Conservation (phyloP, 2,888 invertebrate genomes). For the Merodon equestris region DNA sequence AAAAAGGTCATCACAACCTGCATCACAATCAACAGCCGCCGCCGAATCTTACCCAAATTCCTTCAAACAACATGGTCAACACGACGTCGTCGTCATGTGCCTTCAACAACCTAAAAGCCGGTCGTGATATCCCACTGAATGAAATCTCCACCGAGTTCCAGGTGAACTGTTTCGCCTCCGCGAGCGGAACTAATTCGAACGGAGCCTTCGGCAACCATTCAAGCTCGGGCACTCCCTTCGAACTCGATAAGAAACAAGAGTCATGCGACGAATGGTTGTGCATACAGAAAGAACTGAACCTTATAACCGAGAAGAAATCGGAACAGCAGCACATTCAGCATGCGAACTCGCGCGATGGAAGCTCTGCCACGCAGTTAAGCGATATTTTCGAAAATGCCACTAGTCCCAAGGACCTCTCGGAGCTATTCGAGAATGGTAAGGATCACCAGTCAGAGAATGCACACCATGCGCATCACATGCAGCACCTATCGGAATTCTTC, state of each 20-base stretch:
- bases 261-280: slow-evolving; percentile 85
- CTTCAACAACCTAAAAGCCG: slow-evolving; percentile 52
- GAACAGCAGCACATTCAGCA: slow-evolving; percentile 70
- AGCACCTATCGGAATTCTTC: slow-evolving; percentile 76
- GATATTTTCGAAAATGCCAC: slow-evolving; percentile 78
- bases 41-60: slow-evolving; percentile 17
- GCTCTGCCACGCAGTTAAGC: slow-evolving; percentile 71
- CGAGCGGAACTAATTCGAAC: slow-evolving; percentile 20
- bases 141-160: slow-evolving; percentile 54
- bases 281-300: slow-evolving; percentile 83
- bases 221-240: slow-evolving; percentile 48
- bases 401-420: slow-evolving; percentile 73
- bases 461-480: slow-evolving; percentile 69
- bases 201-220: slow-evolving; percentile 48
- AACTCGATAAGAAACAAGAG: slow-evolving; percentile 70
- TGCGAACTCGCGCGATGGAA: slow-evolving; percentile 36
- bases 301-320: slow-evolving; percentile 74
- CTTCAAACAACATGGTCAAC: slow-evolving; percentile 23
- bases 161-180: slow-evolving; percentile 51
- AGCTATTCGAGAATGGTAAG: slow-evolving; percentile 69
- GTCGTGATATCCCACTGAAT: slow-evolving; percentile 49
- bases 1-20: slow-evolving; percentile 71
- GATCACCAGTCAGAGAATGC: slow-evolving; percentile 68
- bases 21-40: slow-evolving; percentile 17
- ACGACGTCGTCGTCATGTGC: slow-evolving; percentile 62